A percentile compares a stretch with the other conserved stretches of the same genome.
phyloP scores from a whole-genome alignment of 2,888 invertebrate genomes.

The Plutella xylostella region DNA sequence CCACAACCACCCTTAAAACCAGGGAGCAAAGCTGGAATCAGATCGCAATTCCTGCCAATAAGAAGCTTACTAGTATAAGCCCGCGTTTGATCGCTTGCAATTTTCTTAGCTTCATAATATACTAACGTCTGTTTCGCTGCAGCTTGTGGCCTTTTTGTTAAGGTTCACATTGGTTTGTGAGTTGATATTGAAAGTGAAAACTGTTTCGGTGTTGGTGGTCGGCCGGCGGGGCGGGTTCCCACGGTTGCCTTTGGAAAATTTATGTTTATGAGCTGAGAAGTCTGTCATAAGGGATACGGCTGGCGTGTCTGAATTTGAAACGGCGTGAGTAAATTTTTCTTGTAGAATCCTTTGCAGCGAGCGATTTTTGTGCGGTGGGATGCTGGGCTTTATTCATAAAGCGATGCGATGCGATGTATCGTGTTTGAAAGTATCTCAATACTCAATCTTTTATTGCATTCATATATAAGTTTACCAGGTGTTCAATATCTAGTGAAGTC shows the following conservation, averaged over 20 bases:
- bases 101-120: slow-evolving; percentile 55
- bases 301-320: slow-evolving; percentile 56
- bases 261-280: slow-evolving; percentile 67
- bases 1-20: background rate
- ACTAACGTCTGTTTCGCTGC: background rate
- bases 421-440: no score
- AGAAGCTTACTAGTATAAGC: slow-evolving; percentile 14
- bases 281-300: slow-evolving; percentile 64
- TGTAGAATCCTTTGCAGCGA: no score
- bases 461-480: no score
- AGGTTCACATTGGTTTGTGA: slow-evolving; percentile 27
- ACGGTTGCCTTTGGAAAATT: slow-evolving; percentile 66
- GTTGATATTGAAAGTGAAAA: slow-evolving; percentile 56
- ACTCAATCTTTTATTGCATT: no score
- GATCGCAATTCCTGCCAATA: background rate
- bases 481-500: no score
- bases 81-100: slow-evolving; percentile 33
- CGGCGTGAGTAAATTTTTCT: slow-evolving; percentile 64
- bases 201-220: slow-evolving; percentile 62
- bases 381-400: no score
- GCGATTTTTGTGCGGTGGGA: no score
- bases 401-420: no score
- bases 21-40: background rate
- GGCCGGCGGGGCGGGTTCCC: slow-evolving; percentile 56
- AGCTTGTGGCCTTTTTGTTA: slow-evolving; percentile 12